phyloP scores from a whole-genome alignment of 2,113 vertebrate genomes.

The Sisor rabdophorus region DNA sequence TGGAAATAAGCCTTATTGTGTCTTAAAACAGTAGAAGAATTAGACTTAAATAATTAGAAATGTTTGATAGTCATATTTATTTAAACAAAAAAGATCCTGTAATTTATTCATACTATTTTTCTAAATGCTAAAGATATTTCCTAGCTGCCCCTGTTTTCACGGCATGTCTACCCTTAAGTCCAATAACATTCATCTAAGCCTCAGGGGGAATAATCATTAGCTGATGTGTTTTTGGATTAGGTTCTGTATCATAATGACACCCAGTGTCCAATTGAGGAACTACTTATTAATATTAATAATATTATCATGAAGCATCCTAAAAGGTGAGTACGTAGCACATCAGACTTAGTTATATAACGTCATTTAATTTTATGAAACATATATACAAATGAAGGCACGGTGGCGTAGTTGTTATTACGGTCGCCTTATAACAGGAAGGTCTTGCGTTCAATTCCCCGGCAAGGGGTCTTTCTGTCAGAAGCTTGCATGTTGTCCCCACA shows the following conservation, averaged over 20 bases:
- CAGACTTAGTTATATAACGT: background rate
- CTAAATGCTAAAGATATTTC: background rate
- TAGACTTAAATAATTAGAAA: background rate
- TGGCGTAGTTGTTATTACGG: too few relatives aligned
- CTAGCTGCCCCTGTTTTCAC: background rate
- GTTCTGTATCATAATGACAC: constrained; percentile 5
- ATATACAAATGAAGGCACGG: too few relatives aligned
- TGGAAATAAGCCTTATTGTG: background rate
- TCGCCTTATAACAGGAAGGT: too few relatives aligned
- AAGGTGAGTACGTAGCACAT: background rate
- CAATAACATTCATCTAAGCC: background rate
- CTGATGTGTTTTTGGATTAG: background rate
- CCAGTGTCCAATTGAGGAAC: background rate
- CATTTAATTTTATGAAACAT: too few relatives aligned
- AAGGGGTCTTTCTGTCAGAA: too few relatives aligned
- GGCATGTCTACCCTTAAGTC: background rate
- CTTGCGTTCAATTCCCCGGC: too few relatives aligned
- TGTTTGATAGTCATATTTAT: background rate
- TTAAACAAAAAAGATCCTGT: background rate
- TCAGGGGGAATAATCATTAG: background rate
- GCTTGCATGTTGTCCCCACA: too few relatives aligned
- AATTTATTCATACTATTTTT: too few relatives aligned
- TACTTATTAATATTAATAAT: background rate
- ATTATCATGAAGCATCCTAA: background rate
- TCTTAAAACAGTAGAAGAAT: background rate